Evolutionary conservation across 2,797 vertebrate genomes (phyloP).

Genomic region (Ptychadena robeensis): DNA sequence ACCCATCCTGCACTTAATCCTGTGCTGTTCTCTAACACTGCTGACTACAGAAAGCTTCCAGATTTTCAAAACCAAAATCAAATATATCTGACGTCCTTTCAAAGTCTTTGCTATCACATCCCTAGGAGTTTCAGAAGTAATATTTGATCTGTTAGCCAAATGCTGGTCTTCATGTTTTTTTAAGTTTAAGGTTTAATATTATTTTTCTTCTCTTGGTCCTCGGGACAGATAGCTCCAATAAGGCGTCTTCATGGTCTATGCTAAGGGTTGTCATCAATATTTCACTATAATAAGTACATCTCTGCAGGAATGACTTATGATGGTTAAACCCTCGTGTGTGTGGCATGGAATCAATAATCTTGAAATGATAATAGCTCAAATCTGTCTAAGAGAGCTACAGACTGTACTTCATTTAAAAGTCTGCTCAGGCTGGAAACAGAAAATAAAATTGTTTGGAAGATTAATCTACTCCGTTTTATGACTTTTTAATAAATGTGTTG

Average conservation of each 20-base stretch:
- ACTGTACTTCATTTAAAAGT: constrained; percentile 49
- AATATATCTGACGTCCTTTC: background rate
- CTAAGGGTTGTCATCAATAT: constrained; percentile 53
- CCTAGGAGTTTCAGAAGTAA: background rate
- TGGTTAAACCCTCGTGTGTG: constrained; percentile 47
- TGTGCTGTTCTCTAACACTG: background rate
- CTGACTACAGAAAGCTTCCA: background rate
- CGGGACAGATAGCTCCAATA: constrained; percentile 22
- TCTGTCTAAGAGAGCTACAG: constrained; percentile 50
- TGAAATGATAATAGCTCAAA: constrained; percentile 62
- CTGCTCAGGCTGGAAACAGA: constrained; percentile 42
- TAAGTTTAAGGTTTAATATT: constrained; percentile 24
- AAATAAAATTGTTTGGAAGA: constrained; percentile 45
- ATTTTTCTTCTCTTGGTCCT: constrained; percentile 22
- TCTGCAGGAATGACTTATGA: constrained; percentile 55
- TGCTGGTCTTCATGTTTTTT: constrained; percentile 18
- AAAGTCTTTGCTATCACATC: background rate
- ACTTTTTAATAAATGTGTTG: constrained; percentile 17
- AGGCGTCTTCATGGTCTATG: constrained; percentile 41
- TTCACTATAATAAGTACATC: constrained; percentile 56
- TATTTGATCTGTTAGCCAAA: constrained; percentile 10
- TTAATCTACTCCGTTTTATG: constrained; percentile 22
- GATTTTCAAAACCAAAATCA: background rate
- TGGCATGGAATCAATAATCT: constrained; percentile 60
- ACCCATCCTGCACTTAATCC: too few species aligned